phyloP scores from a whole-genome alignment of 2,797 vertebrate genomes.

The Lithobates pipiens region DNA sequence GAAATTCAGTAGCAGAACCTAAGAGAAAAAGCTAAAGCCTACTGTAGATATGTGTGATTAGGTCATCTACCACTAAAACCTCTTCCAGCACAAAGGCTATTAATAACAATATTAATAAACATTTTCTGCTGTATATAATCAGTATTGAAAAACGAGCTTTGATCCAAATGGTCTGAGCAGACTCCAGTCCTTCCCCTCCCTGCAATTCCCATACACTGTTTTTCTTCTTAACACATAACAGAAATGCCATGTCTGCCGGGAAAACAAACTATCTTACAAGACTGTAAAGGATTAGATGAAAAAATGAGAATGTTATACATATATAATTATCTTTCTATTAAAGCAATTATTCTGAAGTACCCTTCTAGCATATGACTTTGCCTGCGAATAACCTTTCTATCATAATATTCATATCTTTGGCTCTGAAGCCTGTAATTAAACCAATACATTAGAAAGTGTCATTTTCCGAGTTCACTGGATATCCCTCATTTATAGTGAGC shows the following conservation, averaged over 20 bases:
- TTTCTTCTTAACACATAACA: slow-evolving; percentile 47
- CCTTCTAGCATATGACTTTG: slow-evolving; percentile 60
- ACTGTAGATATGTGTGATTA: background rate
- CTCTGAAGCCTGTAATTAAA: slow-evolving; percentile 62
- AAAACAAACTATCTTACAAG: slow-evolving; percentile 56
- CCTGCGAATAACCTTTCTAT: slow-evolving; percentile 59
- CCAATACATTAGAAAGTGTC: slow-evolving; percentile 59
- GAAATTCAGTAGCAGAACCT: background rate
- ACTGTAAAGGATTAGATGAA: slow-evolving; percentile 57
- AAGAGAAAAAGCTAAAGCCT: background rate
- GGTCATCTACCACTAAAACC: slow-evolving; percentile 14
- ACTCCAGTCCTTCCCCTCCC: slow-evolving; percentile 16
- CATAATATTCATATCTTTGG: slow-evolving; percentile 60
- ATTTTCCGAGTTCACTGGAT: slow-evolving; percentile 41
- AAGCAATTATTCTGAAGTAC: slow-evolving; percentile 62
- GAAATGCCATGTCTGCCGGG: slow-evolving; percentile 56
- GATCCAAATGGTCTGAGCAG: slow-evolving; percentile 9
- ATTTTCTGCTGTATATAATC: slow-evolving; percentile 37
- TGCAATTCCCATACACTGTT: slow-evolving; percentile 17
- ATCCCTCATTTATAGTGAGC: slow-evolving; percentile 42
- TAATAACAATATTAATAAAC: slow-evolving; percentile 40
- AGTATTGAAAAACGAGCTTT: slow-evolving; percentile 19
- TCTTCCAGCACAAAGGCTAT: slow-evolving; percentile 6
- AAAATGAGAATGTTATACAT: slow-evolving; percentile 62
- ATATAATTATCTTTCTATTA: slow-evolving; percentile 64